These are phyloP conservation scores for Macrobrachium nipponense DNA, from an alignment of 1,140 invertebrate species.

Conservation along the genomic window DNA sequence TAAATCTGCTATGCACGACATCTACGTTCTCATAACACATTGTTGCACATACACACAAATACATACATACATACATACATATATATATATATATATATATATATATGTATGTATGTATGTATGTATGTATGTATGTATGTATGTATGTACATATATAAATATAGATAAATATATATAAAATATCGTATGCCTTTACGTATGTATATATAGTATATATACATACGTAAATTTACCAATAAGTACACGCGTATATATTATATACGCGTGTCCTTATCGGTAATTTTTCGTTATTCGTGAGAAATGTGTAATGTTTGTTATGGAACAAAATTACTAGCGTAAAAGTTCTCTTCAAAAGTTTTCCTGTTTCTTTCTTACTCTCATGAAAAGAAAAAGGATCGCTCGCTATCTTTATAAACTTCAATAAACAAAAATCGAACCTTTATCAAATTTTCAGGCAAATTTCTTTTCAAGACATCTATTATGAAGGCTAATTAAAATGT, in stretches of 20 bases:
- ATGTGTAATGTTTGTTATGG: no score
- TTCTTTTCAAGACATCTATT: no score
- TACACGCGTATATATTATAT: neutral
- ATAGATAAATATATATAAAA: neutral
- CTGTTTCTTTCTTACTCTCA: no score
- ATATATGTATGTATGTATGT: neutral
- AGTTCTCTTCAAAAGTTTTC: no score
- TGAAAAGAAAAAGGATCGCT: no score
- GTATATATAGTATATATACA: neutral
- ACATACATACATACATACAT: neutral
- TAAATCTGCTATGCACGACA: neutral
- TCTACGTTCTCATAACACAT: neutral
- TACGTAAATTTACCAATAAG: neutral
- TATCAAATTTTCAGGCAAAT: no score
- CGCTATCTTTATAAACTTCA: no score
- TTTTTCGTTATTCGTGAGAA: no score
- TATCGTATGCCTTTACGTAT: neutral
- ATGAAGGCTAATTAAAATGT: no score
- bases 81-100: slow-evolving; percentile 12
- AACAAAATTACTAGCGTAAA: no score
- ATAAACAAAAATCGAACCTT: no score
- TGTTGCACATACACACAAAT: neutral
- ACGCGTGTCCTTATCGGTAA: neutral
- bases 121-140: neutral
- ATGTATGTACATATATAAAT: neutral